Percentiles rank a stretch among this genome's conserved stretches.
phyloP scores from a whole-genome alignment of 2,888 invertebrate species.

The Nasonovia ribisnigri region DNA sequence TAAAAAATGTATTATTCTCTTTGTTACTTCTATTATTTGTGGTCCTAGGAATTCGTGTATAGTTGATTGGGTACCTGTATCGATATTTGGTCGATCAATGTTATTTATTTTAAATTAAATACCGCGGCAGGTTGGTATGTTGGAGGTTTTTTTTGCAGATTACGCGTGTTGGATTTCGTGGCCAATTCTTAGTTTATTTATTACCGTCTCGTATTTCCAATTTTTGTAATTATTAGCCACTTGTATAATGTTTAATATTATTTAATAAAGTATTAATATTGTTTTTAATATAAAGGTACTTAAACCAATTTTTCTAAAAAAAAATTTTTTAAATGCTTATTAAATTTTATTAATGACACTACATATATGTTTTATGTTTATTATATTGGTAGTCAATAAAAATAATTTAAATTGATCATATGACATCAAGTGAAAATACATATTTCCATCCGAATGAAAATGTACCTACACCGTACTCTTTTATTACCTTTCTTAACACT shows the following conservation, averaged over 20 bases:
- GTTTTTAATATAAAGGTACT: not conserved
- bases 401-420: not conserved
- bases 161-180: not conserved
- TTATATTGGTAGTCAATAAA: not conserved
- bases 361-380: not conserved
- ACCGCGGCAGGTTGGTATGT: too few relatives aligned
- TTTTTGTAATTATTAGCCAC: not conserved
- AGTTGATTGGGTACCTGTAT: not conserved
- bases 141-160: not conserved
- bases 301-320: not conserved
- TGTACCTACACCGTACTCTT: not conserved
- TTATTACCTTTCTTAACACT: constrained; percentile 29
- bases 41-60: not conserved
- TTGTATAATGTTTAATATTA: not conserved
- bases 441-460: not conserved
- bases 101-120: not conserved
- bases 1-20: not conserved
- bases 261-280: not conserved
- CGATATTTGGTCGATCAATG: not conserved
- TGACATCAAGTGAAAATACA: not conserved
- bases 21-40: not conserved
- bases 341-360: not conserved
- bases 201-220: not conserved
- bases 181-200: not conserved
- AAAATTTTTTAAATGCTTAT: not conserved